Evolutionary conservation across 2,888 invertebrate species (phyloP).

Genomic region (Willowsia nigromaculata): DNA sequence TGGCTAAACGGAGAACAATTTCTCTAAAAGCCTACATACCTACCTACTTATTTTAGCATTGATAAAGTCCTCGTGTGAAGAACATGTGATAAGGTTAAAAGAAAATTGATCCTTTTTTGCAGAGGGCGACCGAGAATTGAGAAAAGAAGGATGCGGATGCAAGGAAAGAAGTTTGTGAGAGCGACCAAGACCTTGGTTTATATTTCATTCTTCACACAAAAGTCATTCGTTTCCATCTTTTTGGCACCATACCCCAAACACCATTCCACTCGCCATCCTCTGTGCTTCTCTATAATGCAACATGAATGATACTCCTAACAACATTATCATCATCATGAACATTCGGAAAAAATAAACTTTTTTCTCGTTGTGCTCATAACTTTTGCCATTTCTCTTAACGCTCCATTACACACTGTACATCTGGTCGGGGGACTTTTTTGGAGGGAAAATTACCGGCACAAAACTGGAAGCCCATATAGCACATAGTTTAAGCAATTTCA

Average conservation of each 20-base stretch:
- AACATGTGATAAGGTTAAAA: not conserved
- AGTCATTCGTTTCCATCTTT: not conserved
- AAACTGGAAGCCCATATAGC: no score
- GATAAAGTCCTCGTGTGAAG: not conserved
- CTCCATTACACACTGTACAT: conserved; percentile 42
- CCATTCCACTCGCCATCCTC: no score
- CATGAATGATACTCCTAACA: not conserved
- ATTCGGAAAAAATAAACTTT: conserved; percentile 9
- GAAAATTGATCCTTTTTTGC: no score
- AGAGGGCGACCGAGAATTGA: no score
- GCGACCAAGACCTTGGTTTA: not conserved
- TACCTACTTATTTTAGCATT: no score
- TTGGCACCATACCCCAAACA: not conserved
- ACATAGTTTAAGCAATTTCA: no score
- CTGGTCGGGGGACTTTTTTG: not conserved
- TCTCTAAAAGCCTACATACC: no score
- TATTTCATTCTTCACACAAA: not conserved
- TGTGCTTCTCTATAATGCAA: no score
- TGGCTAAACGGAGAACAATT: no score
- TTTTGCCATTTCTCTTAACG: conserved; percentile 50
- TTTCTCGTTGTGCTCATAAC: conserved; percentile 19
- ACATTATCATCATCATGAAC: not conserved
- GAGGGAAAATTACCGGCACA: no score
- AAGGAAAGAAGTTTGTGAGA: not conserved
- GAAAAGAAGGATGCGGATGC: not conserved